Evolutionary conservation across 35 echinoderm and acorn worm species (phyloP).

Genomic region (Strongylocentrotus purpuratus): DNA sequence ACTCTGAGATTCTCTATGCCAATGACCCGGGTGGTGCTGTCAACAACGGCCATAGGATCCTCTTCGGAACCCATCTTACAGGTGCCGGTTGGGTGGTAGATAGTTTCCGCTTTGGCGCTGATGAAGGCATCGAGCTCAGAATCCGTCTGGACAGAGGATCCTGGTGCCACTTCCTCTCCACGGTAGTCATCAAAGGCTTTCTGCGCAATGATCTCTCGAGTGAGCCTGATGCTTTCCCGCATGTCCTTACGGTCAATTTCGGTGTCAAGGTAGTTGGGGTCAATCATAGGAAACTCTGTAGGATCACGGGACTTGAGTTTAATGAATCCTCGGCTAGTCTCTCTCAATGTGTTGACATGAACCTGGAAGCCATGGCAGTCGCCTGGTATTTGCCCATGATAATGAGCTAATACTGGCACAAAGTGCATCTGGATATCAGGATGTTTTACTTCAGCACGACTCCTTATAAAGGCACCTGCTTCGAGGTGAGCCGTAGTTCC

Average conservation of each 20-base stretch:
- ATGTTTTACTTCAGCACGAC: conserved; percentile 76
- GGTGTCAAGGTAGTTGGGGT: conserved; percentile 90
- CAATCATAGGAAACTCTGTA: conserved; percentile 69
- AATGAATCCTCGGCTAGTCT: conserved; percentile 71
- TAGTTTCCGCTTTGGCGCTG: conserved; percentile 61
- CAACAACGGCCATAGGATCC: conserved; percentile 96
- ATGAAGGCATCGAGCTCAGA: conserved; percentile 86
- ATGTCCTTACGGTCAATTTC: conserved; percentile 82
- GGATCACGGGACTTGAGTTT: conserved; percentile 80
- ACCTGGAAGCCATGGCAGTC: conserved; percentile 88
- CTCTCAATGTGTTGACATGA: conserved; percentile 73
- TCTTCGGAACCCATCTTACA: conserved; percentile 90
- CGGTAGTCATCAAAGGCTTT: conserved; percentile 78
- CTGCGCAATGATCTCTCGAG: conserved; percentile 86
- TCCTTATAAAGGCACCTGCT: conserved; percentile 81
- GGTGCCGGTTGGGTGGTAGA: conserved; percentile 91
- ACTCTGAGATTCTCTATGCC: conserved; percentile 87
- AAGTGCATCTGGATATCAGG: conserved; percentile 95
- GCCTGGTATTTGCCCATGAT: conserved; percentile 76
- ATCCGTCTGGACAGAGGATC: conserved; percentile 64
- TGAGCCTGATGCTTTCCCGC: conserved; percentile 70
- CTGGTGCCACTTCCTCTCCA: conserved; percentile 78
- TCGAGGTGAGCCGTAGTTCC: conserved; percentile 85
- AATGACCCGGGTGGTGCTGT: conserved; percentile 76
- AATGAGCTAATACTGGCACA: conserved; percentile 79